Evolutionary conservation across 1,140 invertebrate species (phyloP).

Genomic region (Helicoverpa armigera): DNA sequence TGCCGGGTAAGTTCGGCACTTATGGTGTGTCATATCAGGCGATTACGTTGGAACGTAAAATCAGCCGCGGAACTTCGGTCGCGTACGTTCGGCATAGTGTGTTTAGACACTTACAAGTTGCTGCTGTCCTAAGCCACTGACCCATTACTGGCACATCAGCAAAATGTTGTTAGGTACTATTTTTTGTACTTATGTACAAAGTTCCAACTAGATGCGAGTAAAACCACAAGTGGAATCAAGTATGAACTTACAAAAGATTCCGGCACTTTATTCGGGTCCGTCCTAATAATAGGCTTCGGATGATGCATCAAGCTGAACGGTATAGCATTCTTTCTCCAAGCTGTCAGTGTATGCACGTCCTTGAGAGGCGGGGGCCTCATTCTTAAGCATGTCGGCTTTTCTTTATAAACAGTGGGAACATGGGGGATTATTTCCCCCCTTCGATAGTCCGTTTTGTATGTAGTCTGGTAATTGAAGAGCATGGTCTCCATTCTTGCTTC

Average conservation of each 20-base stretch:
- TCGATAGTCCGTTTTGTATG: constrained; percentile 63
- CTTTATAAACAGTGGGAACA: constrained; percentile 56
- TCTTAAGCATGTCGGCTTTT: constrained; percentile 34
- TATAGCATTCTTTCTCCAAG: constrained; percentile 54
- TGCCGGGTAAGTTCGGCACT: no score
- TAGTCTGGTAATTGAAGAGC: constrained; percentile 69
- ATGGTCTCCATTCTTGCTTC: constrained; percentile 59
- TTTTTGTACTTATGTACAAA: no score
- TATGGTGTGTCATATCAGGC: no score
- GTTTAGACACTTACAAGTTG: no score
- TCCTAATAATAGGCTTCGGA: constrained; percentile 61
- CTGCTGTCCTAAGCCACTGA: no score
- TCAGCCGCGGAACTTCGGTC: no score
- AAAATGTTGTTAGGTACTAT: no score
- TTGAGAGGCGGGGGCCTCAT: constrained; percentile 50
- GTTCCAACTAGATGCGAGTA: no score
- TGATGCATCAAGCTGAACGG: constrained; percentile 63
- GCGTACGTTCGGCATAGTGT: no score
- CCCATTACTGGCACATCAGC: no score
- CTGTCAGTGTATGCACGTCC: constrained; percentile 62
- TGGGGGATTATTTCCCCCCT: constrained; percentile 51
- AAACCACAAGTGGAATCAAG: no score
- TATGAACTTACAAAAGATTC: constrained; percentile 61
- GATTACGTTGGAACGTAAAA: no score
- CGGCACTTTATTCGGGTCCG: constrained; percentile 63